Conservation (phyloP, 2,888 invertebrate genomes). For the Pristionchus mayeri region DNA sequence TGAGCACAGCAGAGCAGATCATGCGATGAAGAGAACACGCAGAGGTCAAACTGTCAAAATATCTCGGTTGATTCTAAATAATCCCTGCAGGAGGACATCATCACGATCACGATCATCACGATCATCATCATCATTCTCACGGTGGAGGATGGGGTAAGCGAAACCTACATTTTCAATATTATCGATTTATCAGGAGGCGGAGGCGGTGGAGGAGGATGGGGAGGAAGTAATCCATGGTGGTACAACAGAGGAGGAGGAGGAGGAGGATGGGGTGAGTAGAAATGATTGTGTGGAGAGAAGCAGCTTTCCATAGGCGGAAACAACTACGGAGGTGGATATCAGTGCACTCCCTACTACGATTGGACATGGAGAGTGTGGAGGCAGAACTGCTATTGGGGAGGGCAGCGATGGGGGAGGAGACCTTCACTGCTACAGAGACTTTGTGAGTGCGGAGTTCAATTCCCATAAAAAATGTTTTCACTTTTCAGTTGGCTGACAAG, state of each 20-base stretch:
- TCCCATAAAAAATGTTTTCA: neutral
- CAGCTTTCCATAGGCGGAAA: neutral
- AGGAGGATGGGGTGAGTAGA: neutral
- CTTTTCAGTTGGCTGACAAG: neutral
- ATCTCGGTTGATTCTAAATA: too few relatives aligned
- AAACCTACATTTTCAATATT: too few relatives aligned
- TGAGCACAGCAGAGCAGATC: too few relatives aligned
- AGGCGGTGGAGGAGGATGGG: too few relatives aligned
- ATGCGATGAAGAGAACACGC: too few relatives aligned
- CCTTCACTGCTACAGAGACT: neutral
- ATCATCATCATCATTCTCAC: neutral
- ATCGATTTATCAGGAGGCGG: too few relatives aligned
- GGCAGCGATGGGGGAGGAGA: conserved; percentile 10
- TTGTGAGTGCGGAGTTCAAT: neutral
- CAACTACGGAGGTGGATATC: neutral
- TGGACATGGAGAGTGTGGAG: neutral
- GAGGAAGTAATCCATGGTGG: too few relatives aligned
- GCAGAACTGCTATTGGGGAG: neutral
- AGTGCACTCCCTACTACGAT: neutral
- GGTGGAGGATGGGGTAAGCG: neutral
- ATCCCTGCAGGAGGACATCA: neutral
- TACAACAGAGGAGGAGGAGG: too few relatives aligned
- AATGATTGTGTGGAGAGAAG: neutral
- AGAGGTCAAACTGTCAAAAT: too few relatives aligned
- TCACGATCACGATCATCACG: neutral